Conservation (phyloP, 2,888 invertebrate species). For the Lordiphosa andalusiaca region DNA sequence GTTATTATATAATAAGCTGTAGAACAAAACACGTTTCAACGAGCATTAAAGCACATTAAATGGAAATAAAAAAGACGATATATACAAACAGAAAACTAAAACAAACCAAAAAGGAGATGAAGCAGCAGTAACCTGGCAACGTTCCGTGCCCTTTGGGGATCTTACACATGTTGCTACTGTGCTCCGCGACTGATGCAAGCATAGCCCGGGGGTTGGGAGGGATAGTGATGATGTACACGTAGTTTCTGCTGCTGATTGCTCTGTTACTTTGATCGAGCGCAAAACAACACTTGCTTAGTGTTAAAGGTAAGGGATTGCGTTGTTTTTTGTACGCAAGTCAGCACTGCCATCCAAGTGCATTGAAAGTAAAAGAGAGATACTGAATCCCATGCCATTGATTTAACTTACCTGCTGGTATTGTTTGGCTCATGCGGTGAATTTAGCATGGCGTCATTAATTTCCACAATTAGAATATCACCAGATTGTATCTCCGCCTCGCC, state of each 20-base stretch:
- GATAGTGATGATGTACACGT: constrained; percentile 5
- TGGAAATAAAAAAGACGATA: constrained; percentile 33
- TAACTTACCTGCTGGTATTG: constrained; percentile 68
- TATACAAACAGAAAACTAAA: constrained; percentile 9
- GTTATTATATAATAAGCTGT: constrained; percentile 73
- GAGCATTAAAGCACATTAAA: constrained; percentile 57
- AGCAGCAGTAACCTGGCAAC: constrained; percentile 22
- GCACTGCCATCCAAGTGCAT: constrained; percentile 5
- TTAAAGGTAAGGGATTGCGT: too few relatives aligned
- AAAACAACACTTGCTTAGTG: constrained; percentile 27
- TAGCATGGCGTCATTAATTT: constrained; percentile 85
- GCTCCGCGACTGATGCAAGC: constrained; percentile 8
- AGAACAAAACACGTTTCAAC: constrained; percentile 58
- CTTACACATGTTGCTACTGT: constrained; percentile 10
- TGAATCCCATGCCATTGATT: background rate
- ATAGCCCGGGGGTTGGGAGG: too few relatives aligned
- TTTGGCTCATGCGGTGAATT: constrained; percentile 70
- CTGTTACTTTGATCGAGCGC: constrained; percentile 54
- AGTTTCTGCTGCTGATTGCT: constrained; percentile 41
- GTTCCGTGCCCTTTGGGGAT: constrained; percentile 12
- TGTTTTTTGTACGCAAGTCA: constrained; percentile 4
- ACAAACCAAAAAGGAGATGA: constrained; percentile 13
- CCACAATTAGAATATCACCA: constrained; percentile 86
- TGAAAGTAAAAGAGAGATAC: too few relatives aligned
- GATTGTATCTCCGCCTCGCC: constrained; percentile 86